Conservation (phyloP, 2,888 invertebrate species). For the Anodontia alba region DNA sequence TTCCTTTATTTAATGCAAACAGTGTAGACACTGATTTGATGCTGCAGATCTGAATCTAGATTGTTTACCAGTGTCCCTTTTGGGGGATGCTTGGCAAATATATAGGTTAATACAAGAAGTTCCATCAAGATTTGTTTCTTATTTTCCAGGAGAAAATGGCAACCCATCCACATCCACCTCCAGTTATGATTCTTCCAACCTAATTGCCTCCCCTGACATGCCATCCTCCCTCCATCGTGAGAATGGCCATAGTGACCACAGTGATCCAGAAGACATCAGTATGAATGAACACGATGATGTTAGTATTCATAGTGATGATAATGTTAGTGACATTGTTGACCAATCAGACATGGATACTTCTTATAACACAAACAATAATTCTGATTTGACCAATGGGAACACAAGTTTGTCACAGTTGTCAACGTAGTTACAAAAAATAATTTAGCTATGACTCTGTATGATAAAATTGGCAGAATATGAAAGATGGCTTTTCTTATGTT, state of each 20-base stretch:
- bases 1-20: too few relatives aligned
- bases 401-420: slow-evolving; percentile 48
- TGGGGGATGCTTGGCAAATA: too few relatives aligned
- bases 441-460: background rate
- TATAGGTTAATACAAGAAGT: too few relatives aligned
- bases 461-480: too few relatives aligned
- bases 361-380: slow-evolving; percentile 53
- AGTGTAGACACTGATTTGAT: too few relatives aligned
- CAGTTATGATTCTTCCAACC: background rate
- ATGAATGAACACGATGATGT: slow-evolving; percentile 49
- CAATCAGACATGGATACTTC: slow-evolving; percentile 65
- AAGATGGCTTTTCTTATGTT: too few relatives aligned
- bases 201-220: slow-evolving; percentile 10
- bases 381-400: slow-evolving; percentile 59
- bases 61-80: too few relatives aligned
- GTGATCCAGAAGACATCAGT: slow-evolving; percentile 54
- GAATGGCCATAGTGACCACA: slow-evolving; percentile 55
- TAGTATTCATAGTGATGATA: slow-evolving; percentile 66
- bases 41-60: too few relatives aligned
- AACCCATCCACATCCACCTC: background rate
- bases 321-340: slow-evolving; percentile 67
- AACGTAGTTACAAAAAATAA: slow-evolving; percentile 29
- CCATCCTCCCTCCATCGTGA: background rate
- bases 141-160: slow-evolving; percentile 13
- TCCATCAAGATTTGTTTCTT: too few relatives aligned